A percentile compares a stretch with the other conserved stretches of the same genome.
Evolutionary conservation across 1,140 invertebrate genomes (phyloP).

Genomic region (Lycorma delicatula): DNA sequence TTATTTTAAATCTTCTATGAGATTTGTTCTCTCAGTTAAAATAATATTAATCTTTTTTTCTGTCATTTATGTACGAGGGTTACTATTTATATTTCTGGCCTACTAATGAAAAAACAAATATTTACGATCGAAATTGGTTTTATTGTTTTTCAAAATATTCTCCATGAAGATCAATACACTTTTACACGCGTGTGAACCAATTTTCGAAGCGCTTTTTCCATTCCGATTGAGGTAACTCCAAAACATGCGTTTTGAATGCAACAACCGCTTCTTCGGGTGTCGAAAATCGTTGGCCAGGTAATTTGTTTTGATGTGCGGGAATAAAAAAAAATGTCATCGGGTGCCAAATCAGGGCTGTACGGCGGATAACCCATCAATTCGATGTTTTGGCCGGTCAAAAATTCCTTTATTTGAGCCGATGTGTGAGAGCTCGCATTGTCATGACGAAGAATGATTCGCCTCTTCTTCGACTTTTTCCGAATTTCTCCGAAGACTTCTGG

Average conservation of each 20-base stretch:
- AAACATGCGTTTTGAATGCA: conserved; percentile 32
- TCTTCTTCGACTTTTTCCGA: conserved; percentile 20
- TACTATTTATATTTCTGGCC: too few species aligned
- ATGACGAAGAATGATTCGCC: conserved; percentile 28
- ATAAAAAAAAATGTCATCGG: conserved; percentile 37
- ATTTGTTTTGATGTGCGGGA: conserved; percentile 35
- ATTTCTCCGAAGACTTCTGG: conserved; percentile 21
- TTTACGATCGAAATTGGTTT: neutral
- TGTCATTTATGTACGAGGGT: too few species aligned
- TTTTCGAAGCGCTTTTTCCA: conserved; percentile 33
- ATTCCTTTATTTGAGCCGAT: conserved; percentile 21
- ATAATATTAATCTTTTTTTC: too few species aligned
- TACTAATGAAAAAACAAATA: neutral
- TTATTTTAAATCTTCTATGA: too few species aligned
- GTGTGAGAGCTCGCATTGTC: conserved; percentile 29
- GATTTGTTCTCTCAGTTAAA: too few species aligned
- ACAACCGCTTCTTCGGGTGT: conserved; percentile 29
- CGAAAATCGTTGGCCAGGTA: conserved; percentile 31
- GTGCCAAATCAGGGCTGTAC: conserved; percentile 39
- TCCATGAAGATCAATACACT: conserved; percentile 21
- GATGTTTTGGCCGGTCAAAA: conserved; percentile 28
- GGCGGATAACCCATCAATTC: conserved; percentile 38
- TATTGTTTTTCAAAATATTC: conserved; percentile 10
- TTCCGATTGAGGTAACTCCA: conserved; percentile 29
- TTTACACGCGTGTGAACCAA: conserved; percentile 25